Percentiles rank a stretch among this genome's conserved stretches.
phyloP scores from a whole-genome alignment of 64 coral and sea anemone genomes.

The Pachyseris speciosa region DNA sequence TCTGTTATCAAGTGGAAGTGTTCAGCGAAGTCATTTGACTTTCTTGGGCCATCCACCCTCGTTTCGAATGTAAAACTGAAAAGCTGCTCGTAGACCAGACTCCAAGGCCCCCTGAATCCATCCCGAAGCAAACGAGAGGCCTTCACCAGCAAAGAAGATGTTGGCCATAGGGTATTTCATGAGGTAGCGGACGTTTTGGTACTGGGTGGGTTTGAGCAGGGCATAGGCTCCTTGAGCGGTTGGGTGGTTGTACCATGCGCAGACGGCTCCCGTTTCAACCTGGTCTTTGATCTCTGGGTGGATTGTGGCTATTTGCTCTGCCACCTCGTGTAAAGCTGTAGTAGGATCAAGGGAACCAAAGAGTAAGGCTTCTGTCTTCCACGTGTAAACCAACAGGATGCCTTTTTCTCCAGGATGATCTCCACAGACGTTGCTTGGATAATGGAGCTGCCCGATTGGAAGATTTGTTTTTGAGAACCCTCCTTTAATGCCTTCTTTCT shows the following conservation, averaged over 20 bases:
- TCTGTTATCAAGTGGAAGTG: not conserved
- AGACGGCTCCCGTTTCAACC: constrained; percentile 40
- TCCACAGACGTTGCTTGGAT: not conserved
- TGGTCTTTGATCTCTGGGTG: constrained; percentile 43
- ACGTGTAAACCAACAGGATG: constrained; percentile 55
- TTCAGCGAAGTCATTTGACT: not conserved
- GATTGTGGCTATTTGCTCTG: constrained; percentile 34
- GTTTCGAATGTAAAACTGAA: constrained; percentile 44
- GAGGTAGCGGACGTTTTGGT: not conserved
- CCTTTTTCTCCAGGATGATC: not conserved
- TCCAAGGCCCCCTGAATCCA: constrained; percentile 71
- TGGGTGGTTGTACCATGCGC: constrained; percentile 43
- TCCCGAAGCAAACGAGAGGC: constrained; percentile 32
- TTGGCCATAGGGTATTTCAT: constrained; percentile 26
- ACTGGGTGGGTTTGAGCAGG: constrained; percentile 4
- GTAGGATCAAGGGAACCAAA: constrained; percentile 33
- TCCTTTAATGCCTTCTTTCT: constrained; percentile 32
- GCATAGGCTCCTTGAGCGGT: constrained; percentile 17
- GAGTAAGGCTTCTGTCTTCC: constrained; percentile 44
- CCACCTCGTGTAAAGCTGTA: not conserved
- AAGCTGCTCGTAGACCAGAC: constrained; percentile 40
- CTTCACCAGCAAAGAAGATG: constrained; percentile 51
- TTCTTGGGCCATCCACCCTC: not conserved
- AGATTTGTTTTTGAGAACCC: constrained; percentile 70
- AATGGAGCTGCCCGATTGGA: constrained; percentile 62